phyloP scores from a whole-genome alignment of 2,888 invertebrate species.

The Sussaba pulchella region DNA sequence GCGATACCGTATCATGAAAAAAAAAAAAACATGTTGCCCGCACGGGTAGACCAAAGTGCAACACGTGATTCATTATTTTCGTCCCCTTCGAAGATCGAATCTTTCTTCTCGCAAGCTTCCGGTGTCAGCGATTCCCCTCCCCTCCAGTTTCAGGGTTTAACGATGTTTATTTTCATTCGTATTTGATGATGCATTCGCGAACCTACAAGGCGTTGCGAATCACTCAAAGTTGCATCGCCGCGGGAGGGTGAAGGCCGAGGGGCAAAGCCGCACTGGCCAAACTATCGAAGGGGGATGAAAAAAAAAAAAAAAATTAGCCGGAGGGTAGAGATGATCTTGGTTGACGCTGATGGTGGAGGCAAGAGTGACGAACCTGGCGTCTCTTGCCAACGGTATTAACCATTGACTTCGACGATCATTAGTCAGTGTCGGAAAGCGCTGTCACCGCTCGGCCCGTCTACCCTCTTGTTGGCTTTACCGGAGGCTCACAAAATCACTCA shows the following conservation, averaged over 20 bases:
- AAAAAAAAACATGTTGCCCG: conserved; percentile 27
- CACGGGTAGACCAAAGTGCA: conserved; percentile 27
- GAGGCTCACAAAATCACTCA: conserved; percentile 68
- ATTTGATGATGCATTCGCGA: conserved; percentile 76
- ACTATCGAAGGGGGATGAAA: conserved; percentile 48
- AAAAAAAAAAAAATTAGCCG: conserved; percentile 57
- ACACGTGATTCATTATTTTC: conserved; percentile 24
- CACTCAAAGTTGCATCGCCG: conserved; percentile 56
- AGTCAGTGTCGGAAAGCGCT: conserved; percentile 78
- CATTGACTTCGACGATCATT: conserved; percentile 78
- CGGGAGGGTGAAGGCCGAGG: neutral
- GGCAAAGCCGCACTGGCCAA: conserved; percentile 60
- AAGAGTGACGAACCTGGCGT: conserved; percentile 50
- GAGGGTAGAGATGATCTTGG: conserved; percentile 49
- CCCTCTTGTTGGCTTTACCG: conserved; percentile 39
- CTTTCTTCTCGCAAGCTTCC: conserved; percentile 37
- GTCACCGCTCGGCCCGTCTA: conserved; percentile 71
- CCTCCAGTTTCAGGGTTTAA: conserved; percentile 63
- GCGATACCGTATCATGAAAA: conserved; percentile 12
- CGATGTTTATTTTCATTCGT: conserved; percentile 75
- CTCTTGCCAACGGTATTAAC: conserved; percentile 73
- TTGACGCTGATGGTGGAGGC: conserved; percentile 24
- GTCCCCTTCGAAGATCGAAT: conserved; percentile 25
- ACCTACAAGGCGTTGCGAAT: conserved; percentile 71
- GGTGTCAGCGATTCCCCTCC: conserved; percentile 19